Evolutionary conservation across 2,888 invertebrate species (phyloP).

Genomic region (Choristoneura rosaceana): DNA sequence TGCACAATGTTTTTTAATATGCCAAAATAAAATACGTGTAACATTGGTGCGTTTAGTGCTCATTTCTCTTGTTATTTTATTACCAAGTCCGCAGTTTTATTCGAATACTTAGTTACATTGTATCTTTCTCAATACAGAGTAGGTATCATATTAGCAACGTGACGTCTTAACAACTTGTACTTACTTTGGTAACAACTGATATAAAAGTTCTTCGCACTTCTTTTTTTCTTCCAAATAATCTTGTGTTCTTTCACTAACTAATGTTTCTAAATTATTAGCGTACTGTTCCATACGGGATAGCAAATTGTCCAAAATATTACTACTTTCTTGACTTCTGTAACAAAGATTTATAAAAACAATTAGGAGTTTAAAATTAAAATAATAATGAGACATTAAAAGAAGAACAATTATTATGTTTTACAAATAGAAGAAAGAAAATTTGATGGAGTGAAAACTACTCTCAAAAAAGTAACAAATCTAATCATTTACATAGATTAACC

Average conservation of each 20-base stretch:
- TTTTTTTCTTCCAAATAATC: slow-evolving; percentile 99
- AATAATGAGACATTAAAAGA: neutral
- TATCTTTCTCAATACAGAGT: neutral
- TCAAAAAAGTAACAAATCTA: neutral
- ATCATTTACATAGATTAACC: neutral
- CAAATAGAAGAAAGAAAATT: neutral
- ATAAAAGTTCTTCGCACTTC: slow-evolving; percentile 98
- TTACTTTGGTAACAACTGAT: slow-evolving; percentile 97
- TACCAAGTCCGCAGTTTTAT: neutral
- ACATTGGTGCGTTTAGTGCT: slow-evolving; percentile 2
- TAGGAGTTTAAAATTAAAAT: slow-evolving; percentile 43
- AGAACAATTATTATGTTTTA: neutral
- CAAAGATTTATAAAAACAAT: slow-evolving; percentile 33
- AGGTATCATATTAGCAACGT: slow-evolving; percentile 3
- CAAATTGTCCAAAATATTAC: slow-evolving; percentile 97
- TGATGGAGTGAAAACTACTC: neutral
- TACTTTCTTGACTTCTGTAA: slow-evolving; percentile 93
- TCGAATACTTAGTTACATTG: slow-evolving; percentile 5
- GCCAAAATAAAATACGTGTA: neutral
- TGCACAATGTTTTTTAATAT: neutral
- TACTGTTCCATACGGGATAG: slow-evolving; percentile 99
- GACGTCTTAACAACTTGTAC: slow-evolving; percentile 57
- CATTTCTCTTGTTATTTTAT: neutral
- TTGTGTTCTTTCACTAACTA: slow-evolving; percentile 98
- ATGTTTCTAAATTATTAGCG: slow-evolving; percentile 98